phyloP scores from a whole-genome alignment of 53 echinoderm and acorn worm species.

The Holothuria scabra region DNA sequence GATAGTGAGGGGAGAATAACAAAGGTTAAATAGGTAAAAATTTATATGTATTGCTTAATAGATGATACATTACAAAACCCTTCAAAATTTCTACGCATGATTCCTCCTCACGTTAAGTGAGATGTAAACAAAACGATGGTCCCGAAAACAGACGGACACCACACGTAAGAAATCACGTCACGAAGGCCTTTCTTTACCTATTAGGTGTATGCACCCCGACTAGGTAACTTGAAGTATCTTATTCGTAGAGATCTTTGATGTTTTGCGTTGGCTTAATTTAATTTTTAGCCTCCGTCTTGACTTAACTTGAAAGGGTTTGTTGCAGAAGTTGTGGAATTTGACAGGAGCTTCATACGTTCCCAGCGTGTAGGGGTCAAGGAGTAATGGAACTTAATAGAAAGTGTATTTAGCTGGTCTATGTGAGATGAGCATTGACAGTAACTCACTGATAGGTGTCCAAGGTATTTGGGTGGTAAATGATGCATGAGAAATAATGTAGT shows the following conservation, averaged over 20 bases:
- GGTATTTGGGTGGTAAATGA: conserved; percentile 3
- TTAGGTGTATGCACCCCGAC: conserved; percentile 15
- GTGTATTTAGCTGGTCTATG: not conserved
- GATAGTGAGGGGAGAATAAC: too few relatives aligned
- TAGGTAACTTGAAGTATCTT: too few relatives aligned
- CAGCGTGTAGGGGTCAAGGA: not conserved
- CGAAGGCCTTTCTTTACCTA: too few relatives aligned
- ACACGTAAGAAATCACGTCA: too few relatives aligned
- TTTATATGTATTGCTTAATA: too few relatives aligned
- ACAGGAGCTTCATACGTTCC: not conserved
- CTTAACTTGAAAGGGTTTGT: not conserved
- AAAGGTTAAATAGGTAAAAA: too few relatives aligned
- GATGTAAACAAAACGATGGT: too few relatives aligned
- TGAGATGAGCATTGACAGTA: conserved; percentile 9
- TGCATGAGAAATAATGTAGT: not conserved
- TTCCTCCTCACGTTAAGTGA: too few relatives aligned
- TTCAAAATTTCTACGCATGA: too few relatives aligned
- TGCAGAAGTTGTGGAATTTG: not conserved
- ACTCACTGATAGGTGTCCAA: not conserved
- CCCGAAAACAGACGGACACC: too few relatives aligned
- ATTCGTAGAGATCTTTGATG: conserved; percentile 8
- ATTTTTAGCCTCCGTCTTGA: conserved; percentile 16
- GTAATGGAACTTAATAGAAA: conserved; percentile 4
- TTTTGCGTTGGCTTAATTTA: conserved; percentile 23
- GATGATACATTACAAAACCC: too few relatives aligned